Base-by-base conservation (phyloP, 2,888 invertebrate genomes). In the Spilosoma lubricipeda region DNA sequence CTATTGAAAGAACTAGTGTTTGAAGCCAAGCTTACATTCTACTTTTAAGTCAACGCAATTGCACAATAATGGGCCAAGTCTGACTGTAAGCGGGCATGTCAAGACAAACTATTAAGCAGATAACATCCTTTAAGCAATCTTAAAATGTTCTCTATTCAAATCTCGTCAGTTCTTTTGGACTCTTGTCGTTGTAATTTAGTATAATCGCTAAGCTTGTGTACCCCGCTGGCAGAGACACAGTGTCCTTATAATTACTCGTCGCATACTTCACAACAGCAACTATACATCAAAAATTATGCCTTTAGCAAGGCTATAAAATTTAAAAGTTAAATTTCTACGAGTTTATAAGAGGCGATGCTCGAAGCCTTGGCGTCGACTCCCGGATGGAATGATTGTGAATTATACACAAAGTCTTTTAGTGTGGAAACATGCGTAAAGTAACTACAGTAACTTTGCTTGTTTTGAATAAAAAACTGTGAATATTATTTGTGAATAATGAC, bases 271-370 rank as follows among this genome's bases (percentile, higher is more conserved):
- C 78, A 80, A 79, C 72, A 79, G 73, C 74, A 80, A 74, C 82
- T 77, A 82, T 92, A 90, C 88, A 89, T 93, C 91, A 92, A 88
- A 85, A 87, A 90, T 90, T 89, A 91, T 91, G 90, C 89, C 89
- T 85, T 87, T 86, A 79, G 82, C 79, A 74, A 86, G 86, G 88
- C 92, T 79, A 92, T 92, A 93, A 92, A 90, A 93, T 93, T 92
- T 91, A 88, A 91, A 93, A 93, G 90, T 92, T 79, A 90, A 91
- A 92, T 91, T 87, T 83, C 78, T 81, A 81, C 82, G 84, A 82
- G 75, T 84, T 80, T 71, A 70, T 45, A 59, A 65, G 73, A 56
- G 56, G 23, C 20, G 68, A 27, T 20, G 69, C 52, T 42, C 59
- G 72, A 33, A 39, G 63, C 42, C 18, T 64, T 65, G 73, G 65